These are phyloP conservation scores for Latheticus oryzae DNA, from an alignment of 2,888 invertebrate species.

Conservation along the genomic window DNA sequence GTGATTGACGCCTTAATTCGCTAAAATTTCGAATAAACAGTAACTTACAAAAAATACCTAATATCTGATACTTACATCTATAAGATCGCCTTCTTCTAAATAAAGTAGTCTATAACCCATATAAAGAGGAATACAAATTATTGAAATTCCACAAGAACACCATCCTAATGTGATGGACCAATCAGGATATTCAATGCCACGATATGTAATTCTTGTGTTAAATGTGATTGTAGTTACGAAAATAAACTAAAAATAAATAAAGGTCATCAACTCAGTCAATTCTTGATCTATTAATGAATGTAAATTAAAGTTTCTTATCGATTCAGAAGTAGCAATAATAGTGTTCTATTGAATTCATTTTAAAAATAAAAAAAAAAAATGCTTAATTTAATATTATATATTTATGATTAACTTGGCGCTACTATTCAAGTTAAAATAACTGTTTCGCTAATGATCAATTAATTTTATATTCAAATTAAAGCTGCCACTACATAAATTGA, in stretches of 20 bases:
- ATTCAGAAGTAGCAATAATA: no score
- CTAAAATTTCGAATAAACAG: conserved; percentile 6
- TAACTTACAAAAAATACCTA: background rate
- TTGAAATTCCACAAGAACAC: conserved; percentile 76
- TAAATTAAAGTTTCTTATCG: no score
- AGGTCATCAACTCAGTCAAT: no score
- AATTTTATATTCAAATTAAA: no score
- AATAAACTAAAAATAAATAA: conserved; percentile 71
- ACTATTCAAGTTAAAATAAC: no score
- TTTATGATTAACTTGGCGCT: no score
- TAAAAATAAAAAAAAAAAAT: no score
- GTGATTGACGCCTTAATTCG: conserved; percentile 40
- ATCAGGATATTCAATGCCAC: conserved; percentile 68
- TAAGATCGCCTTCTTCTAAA: conserved; percentile 59
- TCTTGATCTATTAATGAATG: no score
- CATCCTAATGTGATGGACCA: conserved; percentile 74
- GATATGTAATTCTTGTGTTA: conserved; percentile 70
- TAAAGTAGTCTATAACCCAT: conserved; percentile 69
- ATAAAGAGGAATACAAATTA: conserved; percentile 80
- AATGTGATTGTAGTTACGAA: conserved; percentile 73
- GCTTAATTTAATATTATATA: no score
- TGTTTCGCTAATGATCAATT: no score
- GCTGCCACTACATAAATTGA: no score
- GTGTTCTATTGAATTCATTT: no score
- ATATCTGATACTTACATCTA: conserved; percentile 61